A percentile compares a stretch with the other conserved stretches of the same genome.
Evolutionary conservation across 2,797 vertebrate species (phyloP).

Genomic region (Smutsia gigantea): DNA sequence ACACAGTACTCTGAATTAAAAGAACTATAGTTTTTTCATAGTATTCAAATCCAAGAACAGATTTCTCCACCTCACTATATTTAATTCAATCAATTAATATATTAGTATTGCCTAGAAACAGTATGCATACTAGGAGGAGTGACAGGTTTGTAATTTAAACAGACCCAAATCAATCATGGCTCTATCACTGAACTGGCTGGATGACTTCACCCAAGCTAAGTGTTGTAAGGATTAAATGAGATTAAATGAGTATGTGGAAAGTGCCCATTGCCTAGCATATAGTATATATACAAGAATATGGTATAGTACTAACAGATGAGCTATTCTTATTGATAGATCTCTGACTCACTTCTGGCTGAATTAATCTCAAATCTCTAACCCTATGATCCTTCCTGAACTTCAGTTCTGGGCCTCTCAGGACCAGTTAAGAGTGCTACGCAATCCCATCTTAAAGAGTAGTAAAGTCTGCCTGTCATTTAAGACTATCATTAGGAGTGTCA

Average conservation of each 20-base stretch:
- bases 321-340: not conserved
- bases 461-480: not conserved
- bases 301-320: not conserved
- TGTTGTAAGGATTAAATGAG: not conserved
- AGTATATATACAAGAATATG: not conserved
- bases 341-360: not conserved
- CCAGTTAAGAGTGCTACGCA: not conserved
- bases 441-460: not conserved
- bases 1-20: not conserved
- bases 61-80: not conserved
- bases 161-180: not conserved
- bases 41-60: not conserved
- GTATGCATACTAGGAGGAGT: not conserved
- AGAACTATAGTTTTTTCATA: not conserved
- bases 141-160: not conserved
- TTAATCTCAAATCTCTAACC: not conserved
- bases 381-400: not conserved
- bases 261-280: not conserved
- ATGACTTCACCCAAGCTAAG: not conserved
- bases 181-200: not conserved
- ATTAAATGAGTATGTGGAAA: not conserved
- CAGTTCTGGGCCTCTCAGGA: not conserved
- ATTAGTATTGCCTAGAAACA: not conserved
- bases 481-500: not conserved
- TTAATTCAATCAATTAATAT: not conserved